These are phyloP conservation scores for Cryptoprocta ferox DNA, from an alignment of 2,797 vertebrate genomes.

Conservation along the genomic window DNA sequence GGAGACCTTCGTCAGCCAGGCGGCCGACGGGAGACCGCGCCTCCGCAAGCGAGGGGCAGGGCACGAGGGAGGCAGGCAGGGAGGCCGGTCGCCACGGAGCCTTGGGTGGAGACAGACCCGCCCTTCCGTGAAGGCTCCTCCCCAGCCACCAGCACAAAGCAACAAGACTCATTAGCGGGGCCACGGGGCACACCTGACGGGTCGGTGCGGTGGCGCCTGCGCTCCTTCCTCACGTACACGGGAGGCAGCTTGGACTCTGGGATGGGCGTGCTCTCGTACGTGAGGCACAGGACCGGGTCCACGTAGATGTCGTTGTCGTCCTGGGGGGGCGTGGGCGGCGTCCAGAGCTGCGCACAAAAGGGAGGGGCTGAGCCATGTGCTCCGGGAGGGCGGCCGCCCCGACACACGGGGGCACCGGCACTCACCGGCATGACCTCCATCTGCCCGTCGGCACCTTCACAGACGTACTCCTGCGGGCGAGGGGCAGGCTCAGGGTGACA, in stretches of 20 bases:
- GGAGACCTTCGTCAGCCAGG: background rate
- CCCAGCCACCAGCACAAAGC: fast-evolving
- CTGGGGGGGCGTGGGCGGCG: constrained; percentile 93
- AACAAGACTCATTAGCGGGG: fast-evolving
- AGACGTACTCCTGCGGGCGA: constrained; percentile 92
- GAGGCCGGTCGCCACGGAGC: fast-evolving
- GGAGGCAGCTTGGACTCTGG: constrained; percentile 93
- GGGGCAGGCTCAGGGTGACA: background rate
- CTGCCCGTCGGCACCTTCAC: constrained; percentile 91
- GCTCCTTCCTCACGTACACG: constrained; percentile 91
- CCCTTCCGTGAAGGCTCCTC: background rate
- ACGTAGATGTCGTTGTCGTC: constrained; percentile 94
- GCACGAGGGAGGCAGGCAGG: fast-evolving
- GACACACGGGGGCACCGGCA: background rate
- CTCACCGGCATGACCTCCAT: constrained; percentile 95
- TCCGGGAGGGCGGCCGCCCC: fast-evolving
- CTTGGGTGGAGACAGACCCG: fast-evolving
- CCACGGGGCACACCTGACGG: constrained; percentile 83
- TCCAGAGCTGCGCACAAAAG: constrained; percentile 90
- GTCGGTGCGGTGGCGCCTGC: constrained; percentile 92
- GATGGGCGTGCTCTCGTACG: constrained; percentile 92
- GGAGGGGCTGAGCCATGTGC: background rate
- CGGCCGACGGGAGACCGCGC: fast-evolving
- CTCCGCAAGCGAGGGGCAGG: background rate
- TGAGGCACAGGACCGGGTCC: constrained; percentile 93